Conservation (phyloP, 2,797 vertebrate genomes). For the Platalea minor region DNA sequence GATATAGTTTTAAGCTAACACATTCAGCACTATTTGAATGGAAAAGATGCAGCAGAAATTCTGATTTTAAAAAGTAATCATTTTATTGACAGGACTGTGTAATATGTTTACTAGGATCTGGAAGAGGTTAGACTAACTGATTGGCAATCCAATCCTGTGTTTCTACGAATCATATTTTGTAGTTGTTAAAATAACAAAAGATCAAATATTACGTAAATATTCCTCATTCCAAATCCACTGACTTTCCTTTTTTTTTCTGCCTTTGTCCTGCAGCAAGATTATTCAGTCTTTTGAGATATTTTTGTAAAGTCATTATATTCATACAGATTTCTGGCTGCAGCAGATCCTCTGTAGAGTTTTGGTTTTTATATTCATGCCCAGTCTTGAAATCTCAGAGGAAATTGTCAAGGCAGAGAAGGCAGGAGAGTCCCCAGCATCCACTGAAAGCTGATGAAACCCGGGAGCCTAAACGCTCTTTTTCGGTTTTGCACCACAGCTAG, state of each 20-base stretch:
- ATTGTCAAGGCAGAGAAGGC: neutral
- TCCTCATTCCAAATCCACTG: neutral
- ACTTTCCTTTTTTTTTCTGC: neutral
- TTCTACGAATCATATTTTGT: neutral
- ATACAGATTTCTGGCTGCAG: neutral
- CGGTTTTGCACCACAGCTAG: neutral
- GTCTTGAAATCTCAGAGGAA: neutral
- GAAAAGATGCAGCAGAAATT: neutral
- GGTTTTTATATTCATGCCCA: neutral
- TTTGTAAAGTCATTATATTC: neutral
- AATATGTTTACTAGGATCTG: neutral
- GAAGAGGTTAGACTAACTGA: neutral
- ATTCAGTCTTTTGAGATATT: neutral
- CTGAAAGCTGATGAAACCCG: neutral
- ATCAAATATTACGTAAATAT: conserved; percentile 4
- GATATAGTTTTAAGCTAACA: neutral
- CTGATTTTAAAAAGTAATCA: neutral
- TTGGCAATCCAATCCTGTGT: neutral
- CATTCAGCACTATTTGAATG: neutral
- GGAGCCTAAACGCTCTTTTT: neutral
- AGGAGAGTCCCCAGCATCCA: neutral
- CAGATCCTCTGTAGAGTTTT: neutral
- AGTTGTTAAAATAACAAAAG: neutral
- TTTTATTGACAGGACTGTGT: neutral
- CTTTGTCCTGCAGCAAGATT: conserved; percentile 9